phyloP scores from a whole-genome alignment of 2,113 vertebrate genomes.

The Cricetomys ansorgei region DNA sequence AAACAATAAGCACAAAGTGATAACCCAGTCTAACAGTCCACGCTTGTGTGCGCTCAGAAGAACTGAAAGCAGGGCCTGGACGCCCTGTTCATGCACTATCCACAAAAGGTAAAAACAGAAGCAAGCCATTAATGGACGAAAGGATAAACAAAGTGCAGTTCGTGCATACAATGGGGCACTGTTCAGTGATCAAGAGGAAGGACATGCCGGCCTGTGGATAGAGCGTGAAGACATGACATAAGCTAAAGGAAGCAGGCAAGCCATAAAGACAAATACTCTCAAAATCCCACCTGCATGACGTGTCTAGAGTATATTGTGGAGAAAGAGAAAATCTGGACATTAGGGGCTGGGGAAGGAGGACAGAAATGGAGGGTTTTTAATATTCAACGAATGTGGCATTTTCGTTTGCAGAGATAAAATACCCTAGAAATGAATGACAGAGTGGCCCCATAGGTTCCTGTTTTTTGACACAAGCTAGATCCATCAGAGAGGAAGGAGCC shows the following conservation, averaged over 20 bases:
- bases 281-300: background rate
- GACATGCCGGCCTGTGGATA: background rate
- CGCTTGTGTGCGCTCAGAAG: background rate
- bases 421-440: background rate
- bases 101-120: background rate
- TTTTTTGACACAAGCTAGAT: no score
- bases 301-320: background rate
- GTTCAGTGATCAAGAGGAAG: background rate
- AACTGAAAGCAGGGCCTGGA: background rate
- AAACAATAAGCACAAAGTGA: background rate
- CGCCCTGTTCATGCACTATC: accelerated
- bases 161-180: no score
- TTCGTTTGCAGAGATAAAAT: background rate
- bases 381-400: background rate
- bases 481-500: no score
- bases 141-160: background rate
- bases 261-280: background rate
- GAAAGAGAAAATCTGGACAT: background rate
- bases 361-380: background rate
- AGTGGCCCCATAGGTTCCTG: background rate
- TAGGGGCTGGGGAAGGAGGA: no score
- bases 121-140: background rate
- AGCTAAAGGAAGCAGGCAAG: background rate
- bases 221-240: background rate
- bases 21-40: background rate